Evolutionary conservation across 92 coral and sea anemone genomes (phyloP).

Genomic region (Ricordea florida): DNA sequence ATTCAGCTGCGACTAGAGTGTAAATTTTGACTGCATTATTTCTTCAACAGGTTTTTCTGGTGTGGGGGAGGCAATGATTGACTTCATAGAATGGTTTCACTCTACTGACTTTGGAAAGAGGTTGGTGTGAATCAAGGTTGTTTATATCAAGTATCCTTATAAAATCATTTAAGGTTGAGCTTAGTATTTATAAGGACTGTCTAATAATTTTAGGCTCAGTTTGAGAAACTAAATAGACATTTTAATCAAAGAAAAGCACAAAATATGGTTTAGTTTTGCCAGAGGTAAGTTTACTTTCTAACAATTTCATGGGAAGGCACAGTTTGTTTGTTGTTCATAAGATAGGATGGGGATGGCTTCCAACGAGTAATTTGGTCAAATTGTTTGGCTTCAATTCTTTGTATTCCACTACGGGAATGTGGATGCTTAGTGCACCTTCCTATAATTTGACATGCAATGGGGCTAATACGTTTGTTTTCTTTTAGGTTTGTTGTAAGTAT

Average conservation of each 20-base stretch:
- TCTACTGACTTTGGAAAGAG: conserved; percentile 85
- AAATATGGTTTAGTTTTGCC: too few relatives aligned
- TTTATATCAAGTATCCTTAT: too few relatives aligned
- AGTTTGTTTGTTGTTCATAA: too few relatives aligned
- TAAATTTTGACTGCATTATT: neutral
- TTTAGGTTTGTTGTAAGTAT: conserved; percentile 72
- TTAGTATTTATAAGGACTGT: too few relatives aligned
- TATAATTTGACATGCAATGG: neutral
- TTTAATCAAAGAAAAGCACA: too few relatives aligned
- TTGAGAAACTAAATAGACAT: too few relatives aligned
- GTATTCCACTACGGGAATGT: neutral
- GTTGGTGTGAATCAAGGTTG: conserved; percentile 8
- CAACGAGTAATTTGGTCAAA: neutral
- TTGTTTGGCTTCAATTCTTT: neutral
- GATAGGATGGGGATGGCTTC: neutral
- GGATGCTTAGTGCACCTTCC: neutral
- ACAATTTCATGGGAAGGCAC: neutral
- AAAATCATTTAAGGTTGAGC: too few relatives aligned
- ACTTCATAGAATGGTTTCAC: conserved; percentile 91
- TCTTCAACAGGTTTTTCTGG: conserved; percentile 75
- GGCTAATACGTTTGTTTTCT: neutral
- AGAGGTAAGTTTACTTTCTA: neutral
- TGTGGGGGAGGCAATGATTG: conserved; percentile 85
- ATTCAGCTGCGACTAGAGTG: neutral
- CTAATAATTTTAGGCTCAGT: too few relatives aligned